phyloP scores from a whole-genome alignment of 2,113 vertebrate species.

The Struthio camelus region DNA sequence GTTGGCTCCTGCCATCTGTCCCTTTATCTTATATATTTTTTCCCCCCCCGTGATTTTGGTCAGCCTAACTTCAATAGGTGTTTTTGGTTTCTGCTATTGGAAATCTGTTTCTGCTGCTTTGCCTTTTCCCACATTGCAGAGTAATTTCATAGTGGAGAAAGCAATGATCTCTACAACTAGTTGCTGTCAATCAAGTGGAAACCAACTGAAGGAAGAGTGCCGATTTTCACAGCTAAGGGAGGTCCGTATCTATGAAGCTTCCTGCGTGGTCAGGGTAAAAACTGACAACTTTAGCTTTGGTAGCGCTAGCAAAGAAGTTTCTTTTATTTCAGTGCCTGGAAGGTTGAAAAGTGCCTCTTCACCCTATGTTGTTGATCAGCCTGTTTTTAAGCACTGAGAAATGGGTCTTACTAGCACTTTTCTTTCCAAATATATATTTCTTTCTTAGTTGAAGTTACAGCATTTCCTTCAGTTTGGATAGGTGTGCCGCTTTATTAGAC shows the following conservation, averaged over 20 bases:
- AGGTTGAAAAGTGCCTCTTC: background rate
- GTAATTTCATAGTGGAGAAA: background rate
- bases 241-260: background rate
- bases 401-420: background rate
- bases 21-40: too few relatives aligned
- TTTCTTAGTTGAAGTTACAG: background rate
- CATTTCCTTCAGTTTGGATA: background rate
- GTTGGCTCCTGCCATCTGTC: background rate
- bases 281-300: background rate
- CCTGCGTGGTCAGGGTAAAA: background rate
- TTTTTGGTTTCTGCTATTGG: background rate
- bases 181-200: background rate
- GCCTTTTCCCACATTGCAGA: background rate
- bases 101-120: background rate
- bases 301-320: background rate
- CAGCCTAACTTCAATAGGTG: background rate
- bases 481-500: background rate
- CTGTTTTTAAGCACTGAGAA: background rate
- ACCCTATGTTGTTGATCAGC: background rate
- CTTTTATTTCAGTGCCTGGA: rapidly evolving
- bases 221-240: rapidly evolving
- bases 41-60: background rate
- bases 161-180: too few relatives aligned
- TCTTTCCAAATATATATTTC: background rate
- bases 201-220: rapidly evolving